These are phyloP conservation scores for Ochropleura plecta DNA, from an alignment of 2,888 invertebrate species.

Conservation along the genomic window DNA sequence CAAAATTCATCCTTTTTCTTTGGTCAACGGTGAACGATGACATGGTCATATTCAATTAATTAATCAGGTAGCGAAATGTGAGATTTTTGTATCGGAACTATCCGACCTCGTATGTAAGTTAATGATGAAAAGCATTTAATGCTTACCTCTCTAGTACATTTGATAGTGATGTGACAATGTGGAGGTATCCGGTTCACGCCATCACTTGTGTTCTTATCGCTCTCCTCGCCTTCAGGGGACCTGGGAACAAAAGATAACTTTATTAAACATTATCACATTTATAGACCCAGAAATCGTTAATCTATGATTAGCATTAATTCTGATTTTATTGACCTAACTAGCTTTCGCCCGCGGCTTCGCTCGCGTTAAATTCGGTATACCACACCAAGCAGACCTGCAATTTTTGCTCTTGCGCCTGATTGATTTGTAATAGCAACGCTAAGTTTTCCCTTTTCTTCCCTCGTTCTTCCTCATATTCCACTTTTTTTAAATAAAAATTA, in stretches of 20 bases:
- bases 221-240: slow-evolving; percentile 83
- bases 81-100: background rate
- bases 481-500: too few relatives aligned
- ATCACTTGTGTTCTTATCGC: slow-evolving; percentile 84
- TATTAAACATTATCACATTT: background rate
- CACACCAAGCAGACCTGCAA: too few relatives aligned
- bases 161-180: slow-evolving; percentile 97
- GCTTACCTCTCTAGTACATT: slow-evolving; percentile 96
- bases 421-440: too few relatives aligned
- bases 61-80: background rate
- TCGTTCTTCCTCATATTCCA: too few relatives aligned
- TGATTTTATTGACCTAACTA: background rate
- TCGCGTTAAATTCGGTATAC: too few relatives aligned
- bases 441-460: too few relatives aligned
- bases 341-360: too few relatives aligned
- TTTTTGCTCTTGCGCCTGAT: too few relatives aligned
- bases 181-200: slow-evolving; percentile 92
- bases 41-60: background rate
- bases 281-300: background rate
- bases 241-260: slow-evolving; percentile 69
- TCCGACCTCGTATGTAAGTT: background rate
- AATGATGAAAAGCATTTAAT: background rate
- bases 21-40: background rate
- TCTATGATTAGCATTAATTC: background rate
- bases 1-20: background rate